phyloP scores from a whole-genome alignment of 92 coral and sea anemone species.

The Actinernus sp. region DNA sequence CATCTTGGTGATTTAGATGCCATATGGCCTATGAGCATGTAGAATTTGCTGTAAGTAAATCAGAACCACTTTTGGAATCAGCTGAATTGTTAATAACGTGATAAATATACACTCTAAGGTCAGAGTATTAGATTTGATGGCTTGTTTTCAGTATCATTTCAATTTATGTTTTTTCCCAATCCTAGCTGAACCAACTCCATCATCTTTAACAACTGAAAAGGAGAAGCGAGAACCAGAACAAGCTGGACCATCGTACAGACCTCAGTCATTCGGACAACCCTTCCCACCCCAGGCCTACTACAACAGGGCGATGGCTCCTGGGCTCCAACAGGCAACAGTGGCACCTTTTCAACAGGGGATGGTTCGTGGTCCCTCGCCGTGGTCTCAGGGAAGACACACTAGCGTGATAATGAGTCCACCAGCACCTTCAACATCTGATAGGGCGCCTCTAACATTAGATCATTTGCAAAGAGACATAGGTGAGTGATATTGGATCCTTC shows the following conservation, averaged over 20 bases:
- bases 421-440: conserved; percentile 16
- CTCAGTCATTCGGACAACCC: conserved; percentile 69
- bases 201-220: conserved; percentile 77
- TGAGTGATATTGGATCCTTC: no score
- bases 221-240: conserved; percentile 71
- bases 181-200: conserved; percentile 90
- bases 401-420: conserved; percentile 29
- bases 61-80: no score
- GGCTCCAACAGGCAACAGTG: conserved; percentile 12
- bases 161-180: no score
- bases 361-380: conserved; percentile 50
- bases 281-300: conserved; percentile 63
- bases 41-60: no score
- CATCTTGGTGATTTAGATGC: no score
- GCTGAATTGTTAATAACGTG: no score
- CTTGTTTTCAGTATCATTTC: no score
- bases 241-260: conserved; percentile 52
- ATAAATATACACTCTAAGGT: no score
- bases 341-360: conserved; percentile 50
- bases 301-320: conserved; percentile 48
- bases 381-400: conserved; percentile 42
- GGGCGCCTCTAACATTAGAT: no score
- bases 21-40: no score
- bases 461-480: no score
- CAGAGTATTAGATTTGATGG: no score